Evolutionary conservation across 92 coral and sea anemone genomes (phyloP).

Genomic region (Zoanthus gigantus): DNA sequence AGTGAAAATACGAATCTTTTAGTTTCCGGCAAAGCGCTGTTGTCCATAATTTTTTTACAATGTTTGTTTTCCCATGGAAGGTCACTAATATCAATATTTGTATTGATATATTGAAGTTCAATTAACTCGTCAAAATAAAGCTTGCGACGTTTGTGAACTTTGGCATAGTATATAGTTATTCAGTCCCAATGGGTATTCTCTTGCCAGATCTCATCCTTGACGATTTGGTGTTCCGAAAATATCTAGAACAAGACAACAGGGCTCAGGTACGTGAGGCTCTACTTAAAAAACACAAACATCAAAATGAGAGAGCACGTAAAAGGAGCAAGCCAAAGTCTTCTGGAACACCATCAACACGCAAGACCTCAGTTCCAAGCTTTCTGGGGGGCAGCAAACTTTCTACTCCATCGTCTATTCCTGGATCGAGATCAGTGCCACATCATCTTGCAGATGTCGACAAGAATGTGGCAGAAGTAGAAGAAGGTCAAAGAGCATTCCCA

Average conservation of each 20-base stretch:
- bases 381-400: constrained; percentile 8
- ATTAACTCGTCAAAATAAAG: not conserved
- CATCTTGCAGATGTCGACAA: constrained; percentile 65
- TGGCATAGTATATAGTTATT: not conserved
- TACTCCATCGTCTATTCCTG: constrained; percentile 23
- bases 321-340: constrained; percentile 58
- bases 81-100: no score
- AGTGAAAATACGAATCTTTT: no score
- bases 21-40: no score
- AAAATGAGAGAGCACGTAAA: constrained; percentile 69
- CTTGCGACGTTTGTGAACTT: not conserved
- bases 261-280: constrained; percentile 78
- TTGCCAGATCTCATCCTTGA: constrained; percentile 86
- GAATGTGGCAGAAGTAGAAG: constrained; percentile 49
- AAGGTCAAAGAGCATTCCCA: constrained; percentile 64
- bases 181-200: not conserved
- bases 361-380: constrained; percentile 60
- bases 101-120: no score
- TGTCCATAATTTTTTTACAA: no score
- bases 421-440: constrained; percentile 70
- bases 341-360: constrained; percentile 61
- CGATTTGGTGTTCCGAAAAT: constrained; percentile 85
- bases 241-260: constrained; percentile 85
- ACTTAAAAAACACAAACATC: constrained; percentile 85
- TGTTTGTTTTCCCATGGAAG: no score